Conservation (phyloP, 2,113 vertebrate species). For the Pheucticus melanocephalus region DNA sequence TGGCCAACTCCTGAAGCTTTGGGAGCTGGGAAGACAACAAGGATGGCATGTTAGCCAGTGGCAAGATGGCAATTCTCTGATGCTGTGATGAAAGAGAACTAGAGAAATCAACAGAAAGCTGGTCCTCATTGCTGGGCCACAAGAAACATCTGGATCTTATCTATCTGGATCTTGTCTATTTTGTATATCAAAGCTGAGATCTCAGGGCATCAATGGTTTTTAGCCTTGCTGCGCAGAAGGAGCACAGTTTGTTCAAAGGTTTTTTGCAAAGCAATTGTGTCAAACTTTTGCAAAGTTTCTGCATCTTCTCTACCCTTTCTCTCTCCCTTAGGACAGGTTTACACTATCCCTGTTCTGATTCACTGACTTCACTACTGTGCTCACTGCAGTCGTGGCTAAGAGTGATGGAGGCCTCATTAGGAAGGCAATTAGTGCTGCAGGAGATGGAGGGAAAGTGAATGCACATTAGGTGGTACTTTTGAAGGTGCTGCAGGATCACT, state of each 20-base stretch:
- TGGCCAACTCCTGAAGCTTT: neutral
- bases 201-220: neutral
- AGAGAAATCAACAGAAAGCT: neutral
- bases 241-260: neutral
- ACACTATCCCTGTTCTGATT: neutral
- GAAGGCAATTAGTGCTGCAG: neutral
- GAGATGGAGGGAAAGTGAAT: neutral
- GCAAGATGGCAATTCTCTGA: neutral
- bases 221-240: neutral
- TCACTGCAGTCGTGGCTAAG: neutral
- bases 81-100: neutral
- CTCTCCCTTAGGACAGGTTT: neutral
- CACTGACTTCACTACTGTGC: neutral
- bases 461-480: neutral
- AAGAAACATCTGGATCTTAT: neutral
- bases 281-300: neutral
- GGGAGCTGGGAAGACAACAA: neutral
- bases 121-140: neutral
- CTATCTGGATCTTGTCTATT: neutral
- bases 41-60: fast-evolving
- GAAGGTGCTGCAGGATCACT: constrained; percentile 4
- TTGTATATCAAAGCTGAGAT: neutral
- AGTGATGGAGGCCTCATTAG: neutral
- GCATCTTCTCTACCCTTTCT: neutral
- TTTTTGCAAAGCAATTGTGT: neutral